Percentiles rank a stretch among this genome's conserved stretches.
phyloP scores from a whole-genome alignment of 2,797 vertebrate genomes.

The Tinamus major region DNA sequence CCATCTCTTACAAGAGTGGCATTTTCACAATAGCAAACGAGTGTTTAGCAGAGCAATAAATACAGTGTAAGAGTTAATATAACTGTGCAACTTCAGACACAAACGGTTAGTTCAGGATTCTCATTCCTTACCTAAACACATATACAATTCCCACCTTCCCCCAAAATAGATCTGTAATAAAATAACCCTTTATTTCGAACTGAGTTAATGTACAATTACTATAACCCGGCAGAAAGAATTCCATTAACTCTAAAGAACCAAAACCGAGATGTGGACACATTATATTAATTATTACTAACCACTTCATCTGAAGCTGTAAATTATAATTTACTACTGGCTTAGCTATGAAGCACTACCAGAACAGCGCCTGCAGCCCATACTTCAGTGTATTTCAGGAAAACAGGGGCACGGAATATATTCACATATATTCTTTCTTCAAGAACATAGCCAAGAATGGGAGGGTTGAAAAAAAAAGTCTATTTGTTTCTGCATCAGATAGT shows the following conservation, averaged over 20 bases:
- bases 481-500: neutral
- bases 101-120: conserved; percentile 19
- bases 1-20: conserved; percentile 54
- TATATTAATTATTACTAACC: conserved; percentile 29
- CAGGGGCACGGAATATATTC: neutral
- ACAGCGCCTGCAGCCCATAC: conserved; percentile 13
- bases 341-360: conserved; percentile 48
- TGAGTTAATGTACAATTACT: conserved; percentile 57
- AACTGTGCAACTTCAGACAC: neutral
- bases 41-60: conserved; percentile 40
- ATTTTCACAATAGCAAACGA: conserved; percentile 48
- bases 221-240: conserved; percentile 40
- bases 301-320: conserved; percentile 44
- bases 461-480: neutral
- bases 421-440: neutral
- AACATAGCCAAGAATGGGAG: neutral
- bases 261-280: neutral
- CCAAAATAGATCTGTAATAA: conserved; percentile 63
- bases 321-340: neutral
- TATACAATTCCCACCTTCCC: conserved; percentile 37
- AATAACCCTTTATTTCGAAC: conserved; percentile 64
- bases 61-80: conserved; percentile 39
- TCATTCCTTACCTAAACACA: conserved; percentile 25
- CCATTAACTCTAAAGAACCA: conserved; percentile 40
- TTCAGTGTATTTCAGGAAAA: neutral